Conservation (phyloP, 2,113 vertebrate species). For the Osmerus eperlanus region DNA sequence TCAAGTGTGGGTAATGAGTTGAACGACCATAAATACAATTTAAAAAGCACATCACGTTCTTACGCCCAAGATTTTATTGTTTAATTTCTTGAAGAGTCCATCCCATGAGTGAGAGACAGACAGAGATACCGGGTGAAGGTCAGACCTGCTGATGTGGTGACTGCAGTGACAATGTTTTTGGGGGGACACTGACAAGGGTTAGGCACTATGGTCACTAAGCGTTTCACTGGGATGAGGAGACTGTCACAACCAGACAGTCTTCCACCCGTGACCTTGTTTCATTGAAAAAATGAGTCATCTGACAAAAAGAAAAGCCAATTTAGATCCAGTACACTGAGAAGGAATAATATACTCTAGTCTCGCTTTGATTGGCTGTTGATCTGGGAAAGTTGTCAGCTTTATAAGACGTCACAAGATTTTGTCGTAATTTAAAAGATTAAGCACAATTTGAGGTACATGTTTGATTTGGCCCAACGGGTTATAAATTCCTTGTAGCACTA, state of each 20-base stretch:
- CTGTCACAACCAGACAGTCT: slow-evolving; percentile 36
- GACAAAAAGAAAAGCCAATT: slow-evolving; percentile 39
- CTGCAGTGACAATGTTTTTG: slow-evolving; percentile 21
- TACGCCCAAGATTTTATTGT: no score
- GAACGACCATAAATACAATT: no score
- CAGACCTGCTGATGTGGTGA: neutral
- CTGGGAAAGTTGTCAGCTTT: slow-evolving; percentile 24
- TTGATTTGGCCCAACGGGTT: slow-evolving; percentile 41
- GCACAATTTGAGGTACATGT: slow-evolving; percentile 45
- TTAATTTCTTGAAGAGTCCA: neutral
- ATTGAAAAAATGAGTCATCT: slow-evolving; percentile 25
- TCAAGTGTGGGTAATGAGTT: no score
- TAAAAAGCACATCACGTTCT: no score
- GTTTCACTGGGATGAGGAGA: slow-evolving; percentile 50
- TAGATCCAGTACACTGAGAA: slow-evolving; percentile 23
- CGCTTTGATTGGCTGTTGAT: slow-evolving; percentile 17
- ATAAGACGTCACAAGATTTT: slow-evolving; percentile 16
- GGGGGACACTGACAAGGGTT: slow-evolving; percentile 40
- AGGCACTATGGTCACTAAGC: slow-evolving; percentile 72
- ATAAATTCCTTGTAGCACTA: slow-evolving; percentile 28
- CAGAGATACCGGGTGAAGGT: neutral
- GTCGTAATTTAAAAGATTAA: slow-evolving; percentile 22
- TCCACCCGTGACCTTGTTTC: slow-evolving; percentile 26
- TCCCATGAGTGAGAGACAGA: slow-evolving; percentile 2
- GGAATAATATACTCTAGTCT: slow-evolving; percentile 36